Evolutionary conservation across 2,113 vertebrate species (phyloP).

Genomic region (Athene noctua): DNA sequence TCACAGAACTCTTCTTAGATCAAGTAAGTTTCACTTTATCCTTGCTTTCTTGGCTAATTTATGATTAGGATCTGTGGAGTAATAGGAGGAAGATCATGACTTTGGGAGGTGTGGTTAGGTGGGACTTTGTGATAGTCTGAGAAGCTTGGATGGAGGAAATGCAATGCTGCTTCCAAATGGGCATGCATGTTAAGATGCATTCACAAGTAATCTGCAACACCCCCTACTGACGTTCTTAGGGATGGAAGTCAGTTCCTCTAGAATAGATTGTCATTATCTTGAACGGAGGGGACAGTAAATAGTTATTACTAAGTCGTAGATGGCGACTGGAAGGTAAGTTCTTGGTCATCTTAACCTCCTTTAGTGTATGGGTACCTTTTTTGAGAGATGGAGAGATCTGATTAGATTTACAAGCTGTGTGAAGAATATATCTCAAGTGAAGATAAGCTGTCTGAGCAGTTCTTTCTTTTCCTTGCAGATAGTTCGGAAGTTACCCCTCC

Average conservation of each 20-base stretch:
- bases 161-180: neutral
- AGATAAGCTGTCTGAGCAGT: neutral
- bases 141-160: neutral
- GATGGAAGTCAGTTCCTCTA: neutral
- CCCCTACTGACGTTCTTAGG: slow-evolving; percentile 46
- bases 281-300: neutral
- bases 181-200: neutral
- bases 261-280: neutral
- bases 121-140: neutral
- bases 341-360: neutral
- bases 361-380: neutral
- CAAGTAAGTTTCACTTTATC: slow-evolving; percentile 81
- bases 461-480: slow-evolving; percentile 74
- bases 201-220: slow-evolving; percentile 23
- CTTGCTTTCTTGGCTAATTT: neutral
- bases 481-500: slow-evolving; percentile 95
- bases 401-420: neutral
- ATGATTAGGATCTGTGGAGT: neutral
- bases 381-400: neutral
- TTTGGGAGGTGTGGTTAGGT: neutral
- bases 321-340: neutral
- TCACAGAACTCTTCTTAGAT: slow-evolving; percentile 90
- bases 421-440: neutral
- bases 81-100: neutral
- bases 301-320: neutral